A percentile compares a stretch with the other conserved stretches of the same genome.
phyloP scores from a whole-genome alignment of 2,113 vertebrate genomes.

The Cyrtonyx montezumae region DNA sequence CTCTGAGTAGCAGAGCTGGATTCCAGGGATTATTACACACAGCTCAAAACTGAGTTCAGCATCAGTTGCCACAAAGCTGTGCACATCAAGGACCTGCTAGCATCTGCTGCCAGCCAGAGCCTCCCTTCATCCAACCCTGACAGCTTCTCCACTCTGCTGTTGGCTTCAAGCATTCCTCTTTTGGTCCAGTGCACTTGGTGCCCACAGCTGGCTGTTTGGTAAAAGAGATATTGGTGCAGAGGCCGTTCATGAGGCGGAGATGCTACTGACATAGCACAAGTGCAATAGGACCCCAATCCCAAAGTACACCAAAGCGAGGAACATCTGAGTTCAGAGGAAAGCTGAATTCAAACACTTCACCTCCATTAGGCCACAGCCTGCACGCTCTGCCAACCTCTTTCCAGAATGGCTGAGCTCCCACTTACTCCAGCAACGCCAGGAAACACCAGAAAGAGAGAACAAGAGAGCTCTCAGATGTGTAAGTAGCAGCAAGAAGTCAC shows the following conservation, averaged over 20 bases:
- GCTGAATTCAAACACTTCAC: neutral
- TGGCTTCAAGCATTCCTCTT: neutral
- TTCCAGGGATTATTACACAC: too few species aligned
- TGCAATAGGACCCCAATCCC: neutral
- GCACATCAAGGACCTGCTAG: neutral
- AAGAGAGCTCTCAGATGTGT: accelerated
- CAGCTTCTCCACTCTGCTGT: neutral
- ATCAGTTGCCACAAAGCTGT: neutral
- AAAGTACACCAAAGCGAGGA: neutral
- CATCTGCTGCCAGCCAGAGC: neutral
- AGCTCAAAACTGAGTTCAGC: neutral
- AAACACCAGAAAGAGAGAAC: neutral
- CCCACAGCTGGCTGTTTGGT: neutral
- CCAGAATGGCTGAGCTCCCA: neutral
- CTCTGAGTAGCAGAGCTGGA: neutral
- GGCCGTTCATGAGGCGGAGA: neutral
- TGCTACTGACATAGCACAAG: neutral
- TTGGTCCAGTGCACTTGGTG: neutral
- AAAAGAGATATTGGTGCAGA: neutral
- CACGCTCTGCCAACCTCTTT: neutral
- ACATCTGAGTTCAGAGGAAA: neutral
- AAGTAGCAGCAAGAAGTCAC: neutral
- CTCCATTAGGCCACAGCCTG: neutral
- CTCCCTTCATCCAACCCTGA: neutral
- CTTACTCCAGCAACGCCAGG: neutral